Evolutionary conservation across 2,797 vertebrate genomes (phyloP).

Genomic region (Scyliorhinus canicula): DNA sequence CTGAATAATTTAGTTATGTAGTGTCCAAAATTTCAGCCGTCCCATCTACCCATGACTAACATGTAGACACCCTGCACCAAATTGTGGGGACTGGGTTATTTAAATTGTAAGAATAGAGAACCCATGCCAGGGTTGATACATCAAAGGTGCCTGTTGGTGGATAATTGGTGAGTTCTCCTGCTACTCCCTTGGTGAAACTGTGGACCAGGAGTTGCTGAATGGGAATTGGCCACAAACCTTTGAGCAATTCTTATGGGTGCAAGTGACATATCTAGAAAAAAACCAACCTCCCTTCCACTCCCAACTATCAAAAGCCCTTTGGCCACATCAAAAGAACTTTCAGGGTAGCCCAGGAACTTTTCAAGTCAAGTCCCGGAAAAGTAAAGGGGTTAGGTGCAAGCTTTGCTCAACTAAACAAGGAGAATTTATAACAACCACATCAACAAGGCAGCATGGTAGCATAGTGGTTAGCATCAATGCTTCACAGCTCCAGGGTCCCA

Average conservation of each 20-base stretch:
- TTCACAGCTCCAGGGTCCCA: too few relatives aligned
- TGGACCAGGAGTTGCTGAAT: neutral
- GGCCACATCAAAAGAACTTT: neutral
- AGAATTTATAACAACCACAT: neutral
- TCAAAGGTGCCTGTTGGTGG: neutral
- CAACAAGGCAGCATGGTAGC: too few relatives aligned
- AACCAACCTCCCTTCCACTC: neutral
- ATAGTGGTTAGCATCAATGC: too few relatives aligned
- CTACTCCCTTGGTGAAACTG: neutral
- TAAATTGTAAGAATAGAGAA: neutral
- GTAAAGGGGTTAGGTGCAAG: neutral
- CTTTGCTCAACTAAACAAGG: neutral
- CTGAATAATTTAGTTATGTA: neutral
- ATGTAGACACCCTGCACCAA: neutral
- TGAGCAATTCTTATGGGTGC: neutral
- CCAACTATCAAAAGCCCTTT: neutral
- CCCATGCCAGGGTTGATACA: neutral
- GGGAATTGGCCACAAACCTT: neutral
- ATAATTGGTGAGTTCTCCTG: neutral
- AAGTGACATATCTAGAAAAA: neutral
- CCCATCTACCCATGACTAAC: neutral
- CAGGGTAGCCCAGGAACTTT: neutral
- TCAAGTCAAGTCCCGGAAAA: neutral
- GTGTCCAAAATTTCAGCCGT: neutral
- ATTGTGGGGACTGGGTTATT: neutral